phyloP scores from a whole-genome alignment of 1,140 invertebrate species.

The Bombus vancouverensis region DNA sequence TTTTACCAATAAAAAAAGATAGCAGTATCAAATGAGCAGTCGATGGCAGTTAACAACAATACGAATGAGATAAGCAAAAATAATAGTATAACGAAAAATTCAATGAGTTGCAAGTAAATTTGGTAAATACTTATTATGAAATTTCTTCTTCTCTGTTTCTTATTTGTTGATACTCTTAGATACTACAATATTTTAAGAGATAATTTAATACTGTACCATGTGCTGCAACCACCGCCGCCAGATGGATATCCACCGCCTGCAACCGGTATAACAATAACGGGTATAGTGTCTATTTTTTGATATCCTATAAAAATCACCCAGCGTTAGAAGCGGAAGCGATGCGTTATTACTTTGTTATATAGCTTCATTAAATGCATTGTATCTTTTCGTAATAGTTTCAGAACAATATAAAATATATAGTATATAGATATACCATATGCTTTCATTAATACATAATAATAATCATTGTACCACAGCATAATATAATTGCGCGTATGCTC shows the following conservation, averaged over 20 bases:
- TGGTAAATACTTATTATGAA: background rate
- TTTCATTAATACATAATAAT: too few species aligned
- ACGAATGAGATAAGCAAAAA: background rate
- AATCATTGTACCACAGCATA: background rate
- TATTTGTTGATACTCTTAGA: too few species aligned
- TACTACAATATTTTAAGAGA: background rate
- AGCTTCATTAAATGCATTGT: background rate
- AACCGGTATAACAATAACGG: slow-evolving; percentile 31
- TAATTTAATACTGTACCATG: slow-evolving; percentile 20
- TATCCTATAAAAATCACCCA: slow-evolving; percentile 24
- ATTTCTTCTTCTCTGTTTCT: background rate
- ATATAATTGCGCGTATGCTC: background rate
- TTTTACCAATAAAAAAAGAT: background rate
- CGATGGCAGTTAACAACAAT: background rate
- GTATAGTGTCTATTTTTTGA: background rate
- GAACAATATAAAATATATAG: background rate
- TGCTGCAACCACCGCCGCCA: slow-evolving; percentile 18
- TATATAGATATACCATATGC: background rate
- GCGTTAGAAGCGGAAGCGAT: slow-evolving; percentile 29
- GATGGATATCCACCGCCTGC: slow-evolving; percentile 16
- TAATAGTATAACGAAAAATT: background rate
- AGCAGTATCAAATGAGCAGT: background rate
- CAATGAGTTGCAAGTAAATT: background rate
- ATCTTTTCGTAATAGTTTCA: background rate
- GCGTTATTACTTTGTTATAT: background rate